Evolutionary conservation across 1,140 invertebrate species (phyloP).

Genomic region (Lucilia sericata): DNA sequence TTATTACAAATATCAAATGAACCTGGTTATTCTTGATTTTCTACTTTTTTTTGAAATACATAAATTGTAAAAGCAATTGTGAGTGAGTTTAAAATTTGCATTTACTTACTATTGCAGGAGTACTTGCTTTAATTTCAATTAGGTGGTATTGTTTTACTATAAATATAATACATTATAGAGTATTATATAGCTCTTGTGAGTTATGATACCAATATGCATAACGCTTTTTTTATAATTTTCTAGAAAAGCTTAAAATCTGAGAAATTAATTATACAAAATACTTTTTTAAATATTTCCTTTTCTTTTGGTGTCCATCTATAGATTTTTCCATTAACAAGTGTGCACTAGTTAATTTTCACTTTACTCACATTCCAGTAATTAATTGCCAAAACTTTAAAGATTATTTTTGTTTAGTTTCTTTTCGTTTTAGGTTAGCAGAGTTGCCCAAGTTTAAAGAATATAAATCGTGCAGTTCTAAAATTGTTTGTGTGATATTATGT

Average conservation of each 20-base stretch:
- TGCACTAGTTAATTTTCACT: conserved; percentile 6
- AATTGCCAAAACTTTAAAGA: conserved; percentile 34
- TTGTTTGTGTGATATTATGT: too few relatives aligned
- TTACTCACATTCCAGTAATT: conserved; percentile 33
- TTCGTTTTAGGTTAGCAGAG: not conserved
- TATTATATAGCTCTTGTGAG: too few relatives aligned
- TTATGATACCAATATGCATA: too few relatives aligned
- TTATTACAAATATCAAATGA: too few relatives aligned
- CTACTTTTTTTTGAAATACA: too few relatives aligned
- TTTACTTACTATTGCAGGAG: too few relatives aligned
- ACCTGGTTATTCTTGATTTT: too few relatives aligned
- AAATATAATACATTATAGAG: not conserved
- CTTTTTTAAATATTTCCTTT: not conserved
- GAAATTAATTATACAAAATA: not conserved
- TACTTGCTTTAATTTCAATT: too few relatives aligned
- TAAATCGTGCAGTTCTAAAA: too few relatives aligned
- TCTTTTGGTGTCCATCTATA: not conserved
- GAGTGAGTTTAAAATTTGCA: too few relatives aligned
- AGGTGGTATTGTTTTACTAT: too few relatives aligned
- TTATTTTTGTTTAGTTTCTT: not conserved
- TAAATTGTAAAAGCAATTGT: too few relatives aligned
- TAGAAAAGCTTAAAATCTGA: not conserved
- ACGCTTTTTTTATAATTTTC: not conserved
- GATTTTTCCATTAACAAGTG: conserved; percentile 21
- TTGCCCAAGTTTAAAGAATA: not conserved